Evolutionary conservation across 1,140 invertebrate species (phyloP).

Genomic region (Halictus rubicundus): DNA sequence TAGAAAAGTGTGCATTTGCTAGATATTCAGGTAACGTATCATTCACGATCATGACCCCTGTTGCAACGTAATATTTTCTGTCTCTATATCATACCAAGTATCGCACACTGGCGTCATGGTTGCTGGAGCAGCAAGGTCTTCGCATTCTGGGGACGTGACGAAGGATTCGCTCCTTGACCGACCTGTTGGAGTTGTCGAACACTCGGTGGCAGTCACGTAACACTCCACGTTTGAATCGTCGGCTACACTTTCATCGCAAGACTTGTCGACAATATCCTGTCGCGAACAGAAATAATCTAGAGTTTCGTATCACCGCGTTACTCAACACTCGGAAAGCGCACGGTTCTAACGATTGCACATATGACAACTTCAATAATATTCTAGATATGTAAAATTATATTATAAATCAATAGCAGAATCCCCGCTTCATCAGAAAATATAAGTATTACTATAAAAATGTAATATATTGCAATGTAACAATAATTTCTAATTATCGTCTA

Average conservation of each 20-base stretch:
- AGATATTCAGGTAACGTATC: too few species aligned
- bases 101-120: conserved; percentile 17
- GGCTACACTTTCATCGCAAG: conserved; percentile 66
- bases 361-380: too few species aligned
- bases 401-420: too few species aligned
- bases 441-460: too few species aligned
- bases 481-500: too few species aligned
- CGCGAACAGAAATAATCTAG: background rate
- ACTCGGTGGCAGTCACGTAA: conserved; percentile 86
- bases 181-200: conserved; percentile 82
- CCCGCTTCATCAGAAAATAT: too few species aligned
- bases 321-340: too few species aligned
- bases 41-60: background rate
- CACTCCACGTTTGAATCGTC: conserved; percentile 84
- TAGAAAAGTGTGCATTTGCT: too few species aligned
- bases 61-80: background rate
- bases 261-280: conserved; percentile 43
- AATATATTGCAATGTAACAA: too few species aligned
- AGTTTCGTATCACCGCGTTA: too few species aligned
- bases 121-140: conserved; percentile 68
- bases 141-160: conserved; percentile 85
- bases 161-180: conserved; percentile 85
- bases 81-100: conserved; percentile 20
- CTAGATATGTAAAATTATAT: too few species aligned
- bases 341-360: too few species aligned